Conservation (phyloP, 2,797 vertebrate genomes). For the Gallinago solitaria region DNA sequence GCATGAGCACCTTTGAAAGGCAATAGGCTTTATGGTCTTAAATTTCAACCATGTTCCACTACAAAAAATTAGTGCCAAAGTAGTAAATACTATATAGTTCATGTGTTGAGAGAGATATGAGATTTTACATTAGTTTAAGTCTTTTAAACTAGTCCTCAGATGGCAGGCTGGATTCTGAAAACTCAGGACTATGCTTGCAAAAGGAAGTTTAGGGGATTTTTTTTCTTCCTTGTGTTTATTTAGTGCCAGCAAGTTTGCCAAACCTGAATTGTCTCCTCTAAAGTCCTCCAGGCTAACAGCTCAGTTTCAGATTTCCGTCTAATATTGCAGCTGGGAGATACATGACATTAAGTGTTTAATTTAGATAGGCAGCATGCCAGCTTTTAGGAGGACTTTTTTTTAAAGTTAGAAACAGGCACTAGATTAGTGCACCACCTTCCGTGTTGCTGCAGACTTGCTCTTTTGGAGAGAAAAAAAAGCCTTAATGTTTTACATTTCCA, state of each 20-base stretch:
- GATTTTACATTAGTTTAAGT: background rate
- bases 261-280: background rate
- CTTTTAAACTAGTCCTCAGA: background rate
- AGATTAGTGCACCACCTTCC: background rate
- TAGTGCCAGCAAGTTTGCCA: background rate
- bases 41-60: background rate
- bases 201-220: background rate
- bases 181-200: background rate
- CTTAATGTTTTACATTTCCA: background rate
- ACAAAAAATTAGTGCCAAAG: background rate
- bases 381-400: background rate
- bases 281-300: background rate
- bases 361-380: background rate
- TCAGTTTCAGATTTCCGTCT: background rate
- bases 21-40: background rate
- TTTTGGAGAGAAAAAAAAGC: background rate
- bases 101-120: background rate
- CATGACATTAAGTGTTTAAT: background rate
- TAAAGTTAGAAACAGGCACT: background rate
- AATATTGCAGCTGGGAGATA: background rate
- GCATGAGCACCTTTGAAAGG: background rate
- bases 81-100: background rate
- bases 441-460: accelerated
- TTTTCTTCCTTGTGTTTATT: background rate
- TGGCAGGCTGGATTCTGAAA: background rate